Evolutionary conservation across 2,888 invertebrate genomes (phyloP).

Genomic region (Trachelus stipa): DNA sequence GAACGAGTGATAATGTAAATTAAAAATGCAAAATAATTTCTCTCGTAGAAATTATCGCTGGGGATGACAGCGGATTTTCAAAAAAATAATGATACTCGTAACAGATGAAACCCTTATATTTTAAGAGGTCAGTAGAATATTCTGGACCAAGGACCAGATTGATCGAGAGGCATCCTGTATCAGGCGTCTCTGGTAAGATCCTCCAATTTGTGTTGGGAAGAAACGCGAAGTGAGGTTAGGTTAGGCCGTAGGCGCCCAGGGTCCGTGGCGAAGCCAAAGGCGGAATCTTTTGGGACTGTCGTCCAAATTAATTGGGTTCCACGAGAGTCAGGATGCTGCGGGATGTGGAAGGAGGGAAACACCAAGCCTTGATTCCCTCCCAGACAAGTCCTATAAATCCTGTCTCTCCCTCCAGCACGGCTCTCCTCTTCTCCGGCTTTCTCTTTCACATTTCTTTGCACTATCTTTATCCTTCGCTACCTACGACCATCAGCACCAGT

Average conservation of each 20-base stretch:
- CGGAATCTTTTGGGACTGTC: constrained; percentile 53
- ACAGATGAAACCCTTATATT: no score
- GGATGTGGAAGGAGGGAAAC: constrained; percentile 42
- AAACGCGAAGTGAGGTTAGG: constrained; percentile 22
- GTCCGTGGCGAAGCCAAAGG: constrained; percentile 22
- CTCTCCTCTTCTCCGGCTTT: constrained; percentile 13
- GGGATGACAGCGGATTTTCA: no score
- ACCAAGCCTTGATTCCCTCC: constrained; percentile 50
- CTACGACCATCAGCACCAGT: constrained; percentile 22
- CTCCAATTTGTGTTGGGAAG: constrained; percentile 24
- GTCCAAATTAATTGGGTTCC: constrained; percentile 55
- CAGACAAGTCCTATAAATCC: constrained; percentile 53
- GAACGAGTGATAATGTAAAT: constrained; percentile 7
- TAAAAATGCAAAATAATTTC: neutral
- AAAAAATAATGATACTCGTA: no score
- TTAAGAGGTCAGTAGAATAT: no score
- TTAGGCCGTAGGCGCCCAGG: constrained; percentile 2
- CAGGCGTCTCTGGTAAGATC: constrained; percentile 16
- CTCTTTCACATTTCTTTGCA: constrained; percentile 10
- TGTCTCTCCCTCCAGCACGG: constrained; percentile 28
- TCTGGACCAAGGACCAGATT: constrained; percentile 10
- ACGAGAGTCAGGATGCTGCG: constrained; percentile 34
- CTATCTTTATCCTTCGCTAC: no score
- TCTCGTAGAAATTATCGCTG: neutral
- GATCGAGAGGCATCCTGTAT: constrained; percentile 16